Evolutionary conservation across 2,888 invertebrate species (phyloP).

Genomic region (Athalia cordata): DNA sequence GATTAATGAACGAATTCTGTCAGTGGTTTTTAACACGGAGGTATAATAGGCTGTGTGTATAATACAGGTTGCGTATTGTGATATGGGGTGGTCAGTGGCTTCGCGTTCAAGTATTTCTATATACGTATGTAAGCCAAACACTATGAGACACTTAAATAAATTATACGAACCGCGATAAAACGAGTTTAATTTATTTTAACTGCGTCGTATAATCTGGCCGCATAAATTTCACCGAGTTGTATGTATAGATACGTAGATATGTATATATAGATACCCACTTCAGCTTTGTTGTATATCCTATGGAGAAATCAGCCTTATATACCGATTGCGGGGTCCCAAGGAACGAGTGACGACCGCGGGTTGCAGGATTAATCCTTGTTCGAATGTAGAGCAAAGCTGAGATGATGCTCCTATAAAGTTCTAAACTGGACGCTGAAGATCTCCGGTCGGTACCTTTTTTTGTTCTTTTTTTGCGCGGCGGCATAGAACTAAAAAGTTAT

Average conservation of each 20-base stretch:
- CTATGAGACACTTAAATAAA: slow-evolving; percentile 59
- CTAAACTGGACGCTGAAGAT: too few relatives aligned
- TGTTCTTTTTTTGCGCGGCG: too few relatives aligned
- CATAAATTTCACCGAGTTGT: slow-evolving; percentile 61
- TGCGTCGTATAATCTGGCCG: slow-evolving; percentile 63
- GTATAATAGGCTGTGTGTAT: neutral
- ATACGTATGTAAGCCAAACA: slow-evolving; percentile 10
- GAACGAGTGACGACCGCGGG: slow-evolving; percentile 1
- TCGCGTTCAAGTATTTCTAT: neutral
- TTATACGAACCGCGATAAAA: slow-evolving; percentile 63
- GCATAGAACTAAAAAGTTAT: too few relatives aligned
- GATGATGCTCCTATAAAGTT: neutral
- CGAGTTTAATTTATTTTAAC: slow-evolving; percentile 69
- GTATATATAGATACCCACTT: neutral
- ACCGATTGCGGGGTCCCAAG: neutral
- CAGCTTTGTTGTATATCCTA: too few relatives aligned
- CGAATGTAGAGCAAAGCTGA: slow-evolving; percentile 12
- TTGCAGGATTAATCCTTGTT: neutral
- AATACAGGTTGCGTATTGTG: neutral
- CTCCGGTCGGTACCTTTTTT: neutral
- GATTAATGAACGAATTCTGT: too few relatives aligned
- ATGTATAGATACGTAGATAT: neutral
- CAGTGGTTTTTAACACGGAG: too few relatives aligned
- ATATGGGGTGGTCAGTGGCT: neutral
- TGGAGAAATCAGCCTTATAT: too few relatives aligned